These are phyloP conservation scores for Cataglyphis hispanica DNA, from an alignment of 1,140 invertebrate species.

Conservation along the genomic window DNA sequence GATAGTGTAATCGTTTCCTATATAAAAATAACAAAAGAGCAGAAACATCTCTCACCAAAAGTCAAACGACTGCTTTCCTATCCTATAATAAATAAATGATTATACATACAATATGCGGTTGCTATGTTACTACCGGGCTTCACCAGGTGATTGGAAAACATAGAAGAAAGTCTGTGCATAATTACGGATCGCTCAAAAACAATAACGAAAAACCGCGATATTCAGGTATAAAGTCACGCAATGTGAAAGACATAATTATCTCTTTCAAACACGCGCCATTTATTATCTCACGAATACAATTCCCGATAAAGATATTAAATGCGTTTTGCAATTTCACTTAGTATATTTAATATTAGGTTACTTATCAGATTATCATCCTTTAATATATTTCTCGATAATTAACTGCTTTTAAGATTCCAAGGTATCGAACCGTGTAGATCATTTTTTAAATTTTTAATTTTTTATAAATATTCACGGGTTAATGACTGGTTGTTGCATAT, in stretches of 20 bases:
- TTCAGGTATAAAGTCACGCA: not conserved
- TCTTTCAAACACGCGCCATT: not conserved
- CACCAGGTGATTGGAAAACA: constrained; percentile 27
- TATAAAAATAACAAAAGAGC: constrained; percentile 32
- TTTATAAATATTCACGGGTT: not conserved
- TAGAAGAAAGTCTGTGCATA: not conserved
- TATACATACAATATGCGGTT: not conserved
- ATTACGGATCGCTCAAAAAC: constrained; percentile 1
- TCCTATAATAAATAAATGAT: constrained; percentile 52
- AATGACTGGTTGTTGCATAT: not conserved
- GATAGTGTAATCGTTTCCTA: constrained; percentile 39
- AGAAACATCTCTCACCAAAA: constrained; percentile 11
- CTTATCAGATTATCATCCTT: constrained; percentile 26
- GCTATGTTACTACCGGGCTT: not conserved
- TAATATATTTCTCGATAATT: constrained; percentile 22
- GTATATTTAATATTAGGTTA: constrained; percentile 28
- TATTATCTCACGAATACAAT: not conserved
- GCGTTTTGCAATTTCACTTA: not conserved
- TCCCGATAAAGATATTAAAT: constrained; percentile 18
- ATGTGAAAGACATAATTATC: constrained; percentile 24
- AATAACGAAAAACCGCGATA: constrained; percentile 1
- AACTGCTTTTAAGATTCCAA: not conserved
- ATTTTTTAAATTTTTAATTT: not conserved
- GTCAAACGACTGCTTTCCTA: constrained; percentile 5
- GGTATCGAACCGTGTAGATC: not conserved